phyloP scores from a whole-genome alignment of 2,797 vertebrate species.

The Alosa sapidissima region DNA sequence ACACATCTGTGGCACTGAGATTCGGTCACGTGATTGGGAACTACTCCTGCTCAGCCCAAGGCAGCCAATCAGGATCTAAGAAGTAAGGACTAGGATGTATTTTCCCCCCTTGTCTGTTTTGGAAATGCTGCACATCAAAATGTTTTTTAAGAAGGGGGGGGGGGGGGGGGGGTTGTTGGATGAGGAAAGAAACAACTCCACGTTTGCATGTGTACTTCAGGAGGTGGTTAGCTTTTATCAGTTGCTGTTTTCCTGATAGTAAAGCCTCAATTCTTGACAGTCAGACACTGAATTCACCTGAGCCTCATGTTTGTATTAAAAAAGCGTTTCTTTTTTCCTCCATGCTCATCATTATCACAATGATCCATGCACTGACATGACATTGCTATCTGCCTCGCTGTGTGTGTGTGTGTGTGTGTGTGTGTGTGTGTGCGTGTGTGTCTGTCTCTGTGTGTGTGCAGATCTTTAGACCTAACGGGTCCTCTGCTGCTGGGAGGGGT shows the following conservation, averaged over 20 bases:
- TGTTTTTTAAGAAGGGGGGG: neutral
- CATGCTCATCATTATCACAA: neutral
- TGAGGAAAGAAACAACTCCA: neutral
- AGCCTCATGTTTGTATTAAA: neutral
- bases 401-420: neutral
- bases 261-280: neutral
- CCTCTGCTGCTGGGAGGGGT: constrained; percentile 90
- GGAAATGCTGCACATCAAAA: neutral
- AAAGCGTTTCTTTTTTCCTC: neutral
- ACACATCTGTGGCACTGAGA: constrained; percentile 84
- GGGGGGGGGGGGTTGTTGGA: neutral
- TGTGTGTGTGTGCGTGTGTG: constrained; percentile 16
- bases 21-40: constrained; percentile 85
- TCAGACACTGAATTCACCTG: neutral
- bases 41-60: constrained; percentile 91
- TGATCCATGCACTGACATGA: neutral
- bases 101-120: neutral
- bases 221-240: neutral
- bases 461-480: constrained; percentile 91
- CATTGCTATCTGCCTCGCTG: constrained; percentile 5
- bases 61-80: constrained; percentile 90
- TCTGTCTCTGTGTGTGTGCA: constrained; percentile 49
- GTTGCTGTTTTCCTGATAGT: neutral
- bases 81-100: constrained; percentile 75
- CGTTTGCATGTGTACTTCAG: neutral